These are phyloP conservation scores for Onchidella celtica DNA, from an alignment of 2,888 invertebrate species.

Conservation along the genomic window DNA sequence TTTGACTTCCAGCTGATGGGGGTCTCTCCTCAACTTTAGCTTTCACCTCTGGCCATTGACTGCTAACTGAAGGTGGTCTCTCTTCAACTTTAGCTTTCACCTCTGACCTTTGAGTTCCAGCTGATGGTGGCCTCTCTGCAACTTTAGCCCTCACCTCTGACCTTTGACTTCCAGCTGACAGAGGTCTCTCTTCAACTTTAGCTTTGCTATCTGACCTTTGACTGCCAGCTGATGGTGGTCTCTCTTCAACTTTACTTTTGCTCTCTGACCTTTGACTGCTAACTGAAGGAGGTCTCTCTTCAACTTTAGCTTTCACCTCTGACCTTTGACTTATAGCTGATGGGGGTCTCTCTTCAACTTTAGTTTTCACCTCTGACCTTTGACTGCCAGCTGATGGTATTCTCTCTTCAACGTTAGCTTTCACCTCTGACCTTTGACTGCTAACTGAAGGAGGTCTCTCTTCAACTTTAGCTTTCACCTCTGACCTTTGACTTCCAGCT, in stretches of 20 bases:
- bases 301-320: neutral
- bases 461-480: constrained; percentile 10
- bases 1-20: neutral
- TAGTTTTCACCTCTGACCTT: neutral
- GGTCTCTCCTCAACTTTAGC: neutral
- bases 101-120: neutral
- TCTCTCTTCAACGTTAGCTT: constrained; percentile 27
- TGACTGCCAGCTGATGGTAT: neutral
- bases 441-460: constrained; percentile 18
- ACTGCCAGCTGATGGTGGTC: neutral
- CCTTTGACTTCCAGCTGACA: neutral
- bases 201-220: constrained; percentile 1
- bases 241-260: constrained; percentile 9
- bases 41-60: neutral
- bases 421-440: constrained; percentile 27
- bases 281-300: neutral
- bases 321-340: neutral
- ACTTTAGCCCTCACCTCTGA: neutral
- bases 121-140: neutral
- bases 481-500: neutral
- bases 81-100: neutral
- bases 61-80: neutral
- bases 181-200: constrained; percentile 8
- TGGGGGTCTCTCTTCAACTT: neutral
- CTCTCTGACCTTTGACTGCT: neutral